phyloP scores from a whole-genome alignment of 1,140 invertebrate species.

The Diachasma alloeum region DNA sequence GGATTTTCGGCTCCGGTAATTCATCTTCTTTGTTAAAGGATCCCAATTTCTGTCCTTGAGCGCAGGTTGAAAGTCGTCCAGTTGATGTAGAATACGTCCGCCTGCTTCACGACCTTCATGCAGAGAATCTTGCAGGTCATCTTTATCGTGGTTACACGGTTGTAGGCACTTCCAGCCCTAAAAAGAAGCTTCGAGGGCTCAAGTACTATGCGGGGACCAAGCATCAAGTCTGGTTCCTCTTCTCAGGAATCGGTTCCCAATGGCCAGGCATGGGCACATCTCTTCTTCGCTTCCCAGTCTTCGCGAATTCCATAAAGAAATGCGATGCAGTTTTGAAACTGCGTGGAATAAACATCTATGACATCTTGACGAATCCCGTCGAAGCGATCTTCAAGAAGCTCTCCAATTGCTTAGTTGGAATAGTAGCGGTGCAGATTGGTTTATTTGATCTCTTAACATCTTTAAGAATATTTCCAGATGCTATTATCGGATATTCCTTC shows the following conservation, averaged over 20 bases:
- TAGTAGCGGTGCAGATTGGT: conserved; percentile 84
- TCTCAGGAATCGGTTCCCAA: conserved; percentile 91
- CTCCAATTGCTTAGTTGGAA: conserved; percentile 88
- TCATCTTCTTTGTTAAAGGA: too few species aligned
- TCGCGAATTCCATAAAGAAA: conserved; percentile 71
- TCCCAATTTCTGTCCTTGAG: background rate
- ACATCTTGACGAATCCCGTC: conserved; percentile 80
- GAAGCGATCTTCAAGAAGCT: conserved; percentile 82
- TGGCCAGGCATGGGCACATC: conserved; percentile 83
- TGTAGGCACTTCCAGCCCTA: conserved; percentile 54
- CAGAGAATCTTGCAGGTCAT: conserved; percentile 69
- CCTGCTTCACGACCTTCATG: conserved; percentile 64
- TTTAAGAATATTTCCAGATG: conserved; percentile 76
- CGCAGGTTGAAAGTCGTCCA: conserved; percentile 60
- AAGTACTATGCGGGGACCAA: conserved; percentile 69
- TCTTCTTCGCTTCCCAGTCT: conserved; percentile 72
- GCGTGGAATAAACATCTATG: conserved; percentile 80
- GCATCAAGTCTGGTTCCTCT: conserved; percentile 87
- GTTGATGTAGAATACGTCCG: conserved; percentile 68
- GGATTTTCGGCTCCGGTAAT: too few species aligned
- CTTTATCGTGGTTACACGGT: conserved; percentile 70
- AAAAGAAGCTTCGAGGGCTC: conserved; percentile 60
- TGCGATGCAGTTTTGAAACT: conserved; percentile 77
- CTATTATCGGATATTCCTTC: conserved; percentile 84
- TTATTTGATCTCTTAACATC: conserved; percentile 75